These are phyloP conservation scores for Aurelia aurita complex sp. Pacific DNA, from an alignment of 30 jellyfish, hydroid and myxozoan genomes.

Conservation along the genomic window DNA sequence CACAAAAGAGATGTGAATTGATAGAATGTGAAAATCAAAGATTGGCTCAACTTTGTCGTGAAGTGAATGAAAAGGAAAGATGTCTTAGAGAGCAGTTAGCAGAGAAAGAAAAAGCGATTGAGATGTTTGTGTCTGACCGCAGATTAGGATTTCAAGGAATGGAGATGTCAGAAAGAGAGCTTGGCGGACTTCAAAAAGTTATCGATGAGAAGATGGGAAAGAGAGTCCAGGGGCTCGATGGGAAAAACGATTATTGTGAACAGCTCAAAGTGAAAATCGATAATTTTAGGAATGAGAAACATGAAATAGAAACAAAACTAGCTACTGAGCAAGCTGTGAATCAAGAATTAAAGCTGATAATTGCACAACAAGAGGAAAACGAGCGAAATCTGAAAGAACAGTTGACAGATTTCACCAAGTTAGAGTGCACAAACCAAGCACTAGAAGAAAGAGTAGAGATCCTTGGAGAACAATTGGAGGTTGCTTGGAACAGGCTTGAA, in stretches of 20 bases:
- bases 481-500: not conserved
- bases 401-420: not conserved
- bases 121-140: not conserved
- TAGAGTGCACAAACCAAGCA: not conserved
- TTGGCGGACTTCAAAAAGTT: not conserved
- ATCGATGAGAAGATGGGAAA: not conserved
- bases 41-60: not conserved
- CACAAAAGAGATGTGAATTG: not conserved
- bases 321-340: not conserved
- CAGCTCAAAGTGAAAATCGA: not conserved
- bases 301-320: not conserved
- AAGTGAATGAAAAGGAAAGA: not conserved
- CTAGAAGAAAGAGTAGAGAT: not conserved
- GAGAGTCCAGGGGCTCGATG: not conserved
- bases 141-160: not conserved
- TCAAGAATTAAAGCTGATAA: not conserved
- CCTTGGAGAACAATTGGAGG: not conserved
- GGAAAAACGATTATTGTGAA: not conserved
- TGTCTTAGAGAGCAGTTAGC: not conserved
- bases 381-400: not conserved
- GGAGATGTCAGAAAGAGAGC: not conserved
- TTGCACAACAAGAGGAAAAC: not conserved
- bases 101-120: slow-evolving; percentile 2
- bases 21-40: not conserved
- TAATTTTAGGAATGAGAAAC: not conserved